These are phyloP conservation scores for Deroplatys truncata DNA, from an alignment of 2,888 invertebrate species.

Conservation along the genomic window DNA sequence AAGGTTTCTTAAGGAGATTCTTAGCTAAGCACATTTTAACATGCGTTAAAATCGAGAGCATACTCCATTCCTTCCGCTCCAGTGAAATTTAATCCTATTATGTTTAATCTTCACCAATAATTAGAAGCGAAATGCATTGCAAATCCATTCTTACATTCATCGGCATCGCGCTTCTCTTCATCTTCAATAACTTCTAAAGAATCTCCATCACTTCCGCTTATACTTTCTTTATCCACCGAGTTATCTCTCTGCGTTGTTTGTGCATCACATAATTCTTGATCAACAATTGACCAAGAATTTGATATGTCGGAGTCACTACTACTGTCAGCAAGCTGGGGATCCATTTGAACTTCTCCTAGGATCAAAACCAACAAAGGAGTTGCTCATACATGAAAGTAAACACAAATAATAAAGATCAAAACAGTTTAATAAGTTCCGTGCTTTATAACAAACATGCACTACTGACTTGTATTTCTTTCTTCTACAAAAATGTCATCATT, in stretches of 20 bases:
- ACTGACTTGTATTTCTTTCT: not conserved
- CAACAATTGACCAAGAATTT: conserved; percentile 10
- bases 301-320: conserved; percentile 4
- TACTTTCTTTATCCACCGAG: not conserved
- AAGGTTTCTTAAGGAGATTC: too few species aligned
- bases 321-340: not conserved
- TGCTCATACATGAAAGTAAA: not conserved
- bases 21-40: too few species aligned
- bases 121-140: too few species aligned
- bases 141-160: not conserved
- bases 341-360: not conserved
- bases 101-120: too few species aligned
- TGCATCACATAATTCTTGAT: not conserved
- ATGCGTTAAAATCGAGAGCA: too few species aligned
- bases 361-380: not conserved
- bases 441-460: not conserved
- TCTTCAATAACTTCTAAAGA: conserved; percentile 17
- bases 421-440: not conserved
- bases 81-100: too few species aligned
- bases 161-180: not conserved
- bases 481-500: not conserved
- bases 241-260: not conserved
- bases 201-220: conserved; percentile 17
- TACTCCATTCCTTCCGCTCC: too few species aligned
- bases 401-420: too few species aligned